Evolutionary conservation across 1,140 invertebrate species (phyloP).

Genomic region (Diorhabda carinulata): DNA sequence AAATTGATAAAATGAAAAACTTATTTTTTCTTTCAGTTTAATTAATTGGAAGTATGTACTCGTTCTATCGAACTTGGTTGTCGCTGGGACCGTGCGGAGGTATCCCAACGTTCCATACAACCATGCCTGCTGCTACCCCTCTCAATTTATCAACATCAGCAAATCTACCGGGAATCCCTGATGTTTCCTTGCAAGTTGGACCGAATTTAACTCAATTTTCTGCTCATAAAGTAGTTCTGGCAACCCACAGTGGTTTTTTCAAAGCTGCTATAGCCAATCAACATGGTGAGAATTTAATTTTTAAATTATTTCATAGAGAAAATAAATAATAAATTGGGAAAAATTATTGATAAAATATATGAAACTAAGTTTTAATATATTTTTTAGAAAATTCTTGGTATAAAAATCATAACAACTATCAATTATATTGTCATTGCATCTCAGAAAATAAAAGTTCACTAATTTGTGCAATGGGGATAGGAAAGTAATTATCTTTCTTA

Average conservation of each 20-base stretch:
- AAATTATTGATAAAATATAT: too few relatives aligned
- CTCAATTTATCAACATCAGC: slow-evolving; percentile 39
- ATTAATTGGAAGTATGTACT: slow-evolving; percentile 50
- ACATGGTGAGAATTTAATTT: slow-evolving; percentile 29
- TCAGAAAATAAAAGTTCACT: too few relatives aligned
- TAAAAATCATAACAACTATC: too few relatives aligned
- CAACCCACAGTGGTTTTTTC: slow-evolving; percentile 68
- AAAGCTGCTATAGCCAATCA: slow-evolving; percentile 51
- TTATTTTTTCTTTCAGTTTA: too few relatives aligned
- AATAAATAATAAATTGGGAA: too few relatives aligned
- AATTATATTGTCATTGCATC: too few relatives aligned
- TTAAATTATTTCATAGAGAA: not conserved
- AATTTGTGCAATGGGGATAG: too few relatives aligned
- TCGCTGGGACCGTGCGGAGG: slow-evolving; percentile 38
- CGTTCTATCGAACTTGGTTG: slow-evolving; percentile 64
- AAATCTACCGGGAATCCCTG: slow-evolving; percentile 51
- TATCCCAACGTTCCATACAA: slow-evolving; percentile 27
- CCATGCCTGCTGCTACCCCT: slow-evolving; percentile 40
- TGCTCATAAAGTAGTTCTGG: slow-evolving; percentile 63
- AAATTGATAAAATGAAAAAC: too few relatives aligned
- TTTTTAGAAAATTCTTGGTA: too few relatives aligned
- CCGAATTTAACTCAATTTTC: slow-evolving; percentile 62
- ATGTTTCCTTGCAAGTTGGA: slow-evolving; percentile 62
- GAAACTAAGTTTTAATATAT: too few relatives aligned
- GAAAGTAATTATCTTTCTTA: too few relatives aligned